These are phyloP conservation scores for Mellivora capensis DNA, from an alignment of 2,113 vertebrate species.

Conservation along the genomic window DNA sequence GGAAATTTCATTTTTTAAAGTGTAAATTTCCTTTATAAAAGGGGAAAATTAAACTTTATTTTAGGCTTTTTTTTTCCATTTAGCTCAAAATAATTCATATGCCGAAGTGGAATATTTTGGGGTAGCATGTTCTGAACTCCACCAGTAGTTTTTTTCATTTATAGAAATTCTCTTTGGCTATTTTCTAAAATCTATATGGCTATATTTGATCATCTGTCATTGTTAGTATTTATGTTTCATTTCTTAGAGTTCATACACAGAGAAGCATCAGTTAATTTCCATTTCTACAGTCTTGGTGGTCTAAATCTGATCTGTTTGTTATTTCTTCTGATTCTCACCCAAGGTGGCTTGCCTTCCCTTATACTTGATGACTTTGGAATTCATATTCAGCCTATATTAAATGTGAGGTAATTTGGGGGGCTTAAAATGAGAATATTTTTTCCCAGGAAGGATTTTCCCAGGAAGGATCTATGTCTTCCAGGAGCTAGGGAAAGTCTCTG, in stretches of 20 bases:
- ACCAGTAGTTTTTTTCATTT: not conserved
- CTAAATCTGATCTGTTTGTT: not conserved
- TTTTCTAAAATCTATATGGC: not conserved
- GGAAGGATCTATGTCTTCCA: not conserved
- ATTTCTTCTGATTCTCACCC: not conserved
- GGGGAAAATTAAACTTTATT: not conserved
- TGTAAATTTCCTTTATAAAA: not conserved
- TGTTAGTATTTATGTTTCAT: not conserved
- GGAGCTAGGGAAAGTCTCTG: not conserved
- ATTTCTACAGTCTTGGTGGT: not conserved
- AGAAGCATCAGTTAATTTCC: not conserved
- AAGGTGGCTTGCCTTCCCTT: not conserved
- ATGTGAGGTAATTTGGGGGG: not conserved
- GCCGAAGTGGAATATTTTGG: not conserved
- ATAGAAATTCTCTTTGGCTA: not conserved
- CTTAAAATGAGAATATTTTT: not conserved
- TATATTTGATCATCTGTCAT: not conserved
- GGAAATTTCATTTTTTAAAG: not conserved
- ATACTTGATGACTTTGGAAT: not conserved
- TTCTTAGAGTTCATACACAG: not conserved
- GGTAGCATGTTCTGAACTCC: not conserved
- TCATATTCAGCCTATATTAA: not conserved
- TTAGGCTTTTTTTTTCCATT: not conserved
- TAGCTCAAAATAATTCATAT: not conserved
- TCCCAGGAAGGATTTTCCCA: not conserved